Evolutionary conservation across 2,797 vertebrate genomes (phyloP).

Genomic region (Phylloscopus collybita): DNA sequence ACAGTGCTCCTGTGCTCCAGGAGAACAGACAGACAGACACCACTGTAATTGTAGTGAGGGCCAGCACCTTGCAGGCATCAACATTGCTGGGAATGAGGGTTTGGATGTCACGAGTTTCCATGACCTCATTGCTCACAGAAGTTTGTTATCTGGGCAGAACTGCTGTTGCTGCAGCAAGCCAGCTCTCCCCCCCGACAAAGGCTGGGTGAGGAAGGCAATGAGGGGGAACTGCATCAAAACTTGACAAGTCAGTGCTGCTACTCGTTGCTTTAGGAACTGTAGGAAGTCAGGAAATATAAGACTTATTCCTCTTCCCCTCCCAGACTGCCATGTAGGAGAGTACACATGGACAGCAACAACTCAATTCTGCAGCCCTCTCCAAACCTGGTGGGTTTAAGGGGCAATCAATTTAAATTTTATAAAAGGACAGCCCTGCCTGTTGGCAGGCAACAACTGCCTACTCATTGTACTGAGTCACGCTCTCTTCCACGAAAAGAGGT

Average conservation of each 20-base stretch:
- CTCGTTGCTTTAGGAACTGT: fast-evolving
- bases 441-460: background rate
- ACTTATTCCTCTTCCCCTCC: background rate
- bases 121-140: background rate
- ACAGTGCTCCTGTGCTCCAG: background rate
- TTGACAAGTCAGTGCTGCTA: background rate
- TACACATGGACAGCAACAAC: background rate
- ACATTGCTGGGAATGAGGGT: background rate
- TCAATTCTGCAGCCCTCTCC: background rate
- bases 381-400: background rate
- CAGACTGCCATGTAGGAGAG: background rate
- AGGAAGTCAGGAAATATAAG: background rate
- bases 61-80: background rate
- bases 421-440: background rate
- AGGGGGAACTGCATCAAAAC: background rate
- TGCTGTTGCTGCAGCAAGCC: background rate
- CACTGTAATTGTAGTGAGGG: background rate
- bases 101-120: background rate
- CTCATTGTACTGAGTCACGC: background rate
- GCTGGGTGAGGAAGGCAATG: background rate
- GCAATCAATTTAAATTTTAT: background rate
- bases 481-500: background rate
- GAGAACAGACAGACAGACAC: background rate
- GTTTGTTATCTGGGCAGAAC: background rate
- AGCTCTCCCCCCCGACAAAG: fast-evolving